phyloP scores from a whole-genome alignment of 2,888 invertebrate species.

The Euzetes globulus region DNA sequence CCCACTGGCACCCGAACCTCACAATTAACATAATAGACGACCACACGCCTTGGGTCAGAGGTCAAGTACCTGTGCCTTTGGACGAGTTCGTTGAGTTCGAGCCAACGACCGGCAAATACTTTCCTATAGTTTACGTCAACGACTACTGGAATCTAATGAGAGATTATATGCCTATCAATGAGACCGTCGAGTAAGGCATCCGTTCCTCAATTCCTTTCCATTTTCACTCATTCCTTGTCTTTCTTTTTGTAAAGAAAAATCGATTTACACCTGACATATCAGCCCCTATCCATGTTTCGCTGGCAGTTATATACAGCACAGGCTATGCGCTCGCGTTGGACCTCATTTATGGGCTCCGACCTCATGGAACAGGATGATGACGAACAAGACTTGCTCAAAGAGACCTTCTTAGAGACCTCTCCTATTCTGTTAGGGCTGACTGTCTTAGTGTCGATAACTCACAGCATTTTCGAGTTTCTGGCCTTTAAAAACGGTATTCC shows the following conservation, averaged over 20 bases:
- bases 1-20: conserved; percentile 98
- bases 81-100: conserved; percentile 87
- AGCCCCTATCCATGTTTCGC: conserved; percentile 89
- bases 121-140: conserved; percentile 88
- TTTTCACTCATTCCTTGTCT: background rate
- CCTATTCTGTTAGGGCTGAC: conserved; percentile 88
- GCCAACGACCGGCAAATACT: conserved; percentile 74
- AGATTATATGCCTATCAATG: conserved; percentile 85
- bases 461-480: conserved; percentile 93
- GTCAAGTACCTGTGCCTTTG: conserved; percentile 80
- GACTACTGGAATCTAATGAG: conserved; percentile 98
- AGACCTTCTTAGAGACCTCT: conserved; percentile 91
- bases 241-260: conserved; percentile 48
- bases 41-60: conserved; percentile 88
- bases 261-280: conserved; percentile 55
- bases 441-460: conserved; percentile 81
- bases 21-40: conserved; percentile 92
- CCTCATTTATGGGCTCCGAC: conserved; percentile 59
- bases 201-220: background rate
- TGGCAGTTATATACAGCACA: conserved; percentile 99
- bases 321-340: conserved; percentile 79
- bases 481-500: conserved; percentile 90
- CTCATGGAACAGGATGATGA: conserved; percentile 56
- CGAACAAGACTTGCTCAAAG: conserved; percentile 61
- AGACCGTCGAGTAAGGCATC: conserved; percentile 60